Conservation (phyloP, 2,797 vertebrate genomes). For the Danionella dracula region DNA sequence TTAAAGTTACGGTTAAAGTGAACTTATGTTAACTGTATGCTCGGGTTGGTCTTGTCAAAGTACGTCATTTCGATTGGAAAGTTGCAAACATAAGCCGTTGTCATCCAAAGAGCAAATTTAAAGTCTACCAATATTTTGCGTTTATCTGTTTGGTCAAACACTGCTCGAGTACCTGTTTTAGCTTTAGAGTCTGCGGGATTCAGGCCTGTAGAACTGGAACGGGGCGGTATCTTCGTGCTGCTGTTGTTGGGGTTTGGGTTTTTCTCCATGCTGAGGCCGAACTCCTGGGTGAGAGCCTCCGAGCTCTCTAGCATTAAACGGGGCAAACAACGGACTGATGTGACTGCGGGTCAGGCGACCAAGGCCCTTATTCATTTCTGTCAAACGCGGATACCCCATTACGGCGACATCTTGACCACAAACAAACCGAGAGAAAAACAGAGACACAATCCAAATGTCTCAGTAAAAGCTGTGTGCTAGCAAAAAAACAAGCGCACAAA, state of each 20-base stretch:
- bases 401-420: constrained; percentile 91
- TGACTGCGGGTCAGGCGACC: constrained; percentile 76
- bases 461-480: constrained; percentile 46
- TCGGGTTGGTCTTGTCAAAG: too few species aligned
- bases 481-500: constrained; percentile 58
- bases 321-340: constrained; percentile 62
- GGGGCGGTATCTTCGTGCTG: constrained; percentile 76
- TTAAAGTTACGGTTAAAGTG: too few species aligned
- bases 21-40: too few species aligned
- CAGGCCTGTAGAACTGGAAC: constrained; percentile 84
- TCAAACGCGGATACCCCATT: constrained; percentile 84
- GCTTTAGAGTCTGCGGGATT: constrained; percentile 86
- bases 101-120: too few species aligned
- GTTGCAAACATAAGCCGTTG: too few species aligned
- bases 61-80: too few species aligned
- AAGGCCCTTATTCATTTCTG: constrained; percentile 90
- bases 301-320: constrained; percentile 70
- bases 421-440: constrained; percentile 58
- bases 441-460: constrained; percentile 73
- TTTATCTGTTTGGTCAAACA: too few species aligned
- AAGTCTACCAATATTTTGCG: too few species aligned
- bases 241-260: constrained; percentile 72
- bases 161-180: constrained; percentile 76
- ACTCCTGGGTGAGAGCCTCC: constrained; percentile 70
- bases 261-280: constrained; percentile 81